Base-by-base conservation (phyloP, 2,797 vertebrate genomes). In the Lemur catta region DNA sequence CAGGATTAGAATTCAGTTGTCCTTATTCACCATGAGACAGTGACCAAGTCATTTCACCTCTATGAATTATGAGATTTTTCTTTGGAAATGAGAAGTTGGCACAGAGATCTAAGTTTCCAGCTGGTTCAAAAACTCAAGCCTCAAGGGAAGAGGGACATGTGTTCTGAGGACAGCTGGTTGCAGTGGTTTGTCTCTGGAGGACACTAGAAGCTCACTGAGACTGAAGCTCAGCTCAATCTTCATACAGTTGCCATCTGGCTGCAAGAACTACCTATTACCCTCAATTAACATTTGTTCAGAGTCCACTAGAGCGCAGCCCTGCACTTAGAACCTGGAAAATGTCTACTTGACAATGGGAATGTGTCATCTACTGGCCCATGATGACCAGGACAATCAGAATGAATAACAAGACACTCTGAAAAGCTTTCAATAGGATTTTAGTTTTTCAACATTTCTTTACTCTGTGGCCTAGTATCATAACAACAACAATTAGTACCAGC, bases 301-400 rank as follows among this genome's bases (percentile, higher is more conserved):
- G 24, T 48, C 93, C 96, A 93, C 57, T 69, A 97, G 97, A 90
- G 88, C 92, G 85, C 95, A 92, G 59, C n/a, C 57, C n/a, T 79
- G 78, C 18, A 17, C 87, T 22, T 43, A 91, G 80, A 84, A 87
- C 80, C 17, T 14, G 63, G 80, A n/a, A 80, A 43, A 48, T 5
- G 14, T 48, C 46, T 41, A 0, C 20, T 89, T 35, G 35, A 57
- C 35, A 33, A 76, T 9, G 20, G 18, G 46, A 78, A 65, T 15
- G 1, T 50, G 1, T 84, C 48, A 48, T 46, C 71, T 38, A 1
- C 0, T 46, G 57, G 48, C 7, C 2, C 4, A 12, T 0, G 24
- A 89, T 89, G 94, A 87, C 71, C 46, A 67, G 59, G 52, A 89
- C 33, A 38, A 63, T 18, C 84, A 33, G 7, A 93, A 35, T 6